A percentile compares a stretch with the other conserved stretches of the same genome.
phyloP scores from a whole-genome alignment of 2,797 vertebrate species.

The Pogoniulus pusillus region DNA sequence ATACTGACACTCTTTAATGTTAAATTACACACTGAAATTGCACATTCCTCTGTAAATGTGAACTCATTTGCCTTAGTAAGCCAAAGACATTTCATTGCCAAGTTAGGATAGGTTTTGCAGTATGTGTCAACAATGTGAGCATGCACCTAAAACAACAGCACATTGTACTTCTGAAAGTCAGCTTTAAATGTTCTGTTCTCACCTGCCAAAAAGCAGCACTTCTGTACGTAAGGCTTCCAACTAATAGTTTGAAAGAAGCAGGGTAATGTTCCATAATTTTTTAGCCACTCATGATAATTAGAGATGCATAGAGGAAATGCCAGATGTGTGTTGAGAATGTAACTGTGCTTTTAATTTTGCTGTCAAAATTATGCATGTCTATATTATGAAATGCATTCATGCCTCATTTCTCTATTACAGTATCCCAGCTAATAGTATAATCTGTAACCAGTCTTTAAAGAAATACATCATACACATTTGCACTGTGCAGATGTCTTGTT shows the following conservation, averaged over 20 bases:
- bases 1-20: not conserved
- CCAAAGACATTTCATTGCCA: slow-evolving; percentile 6
- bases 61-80: not conserved
- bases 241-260: not conserved
- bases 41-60: not conserved
- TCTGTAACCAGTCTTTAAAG: slow-evolving; percentile 26
- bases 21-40: not conserved
- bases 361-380: slow-evolving; percentile 17
- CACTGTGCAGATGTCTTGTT: not conserved
- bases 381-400: not conserved
- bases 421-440: slow-evolving; percentile 4
- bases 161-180: not conserved
- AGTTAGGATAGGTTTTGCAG: slow-evolving; percentile 21
- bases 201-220: not conserved
- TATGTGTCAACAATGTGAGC: not conserved
- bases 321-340: not conserved
- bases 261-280: slow-evolving; percentile 3
- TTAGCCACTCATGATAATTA: not conserved
- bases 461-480: not conserved
- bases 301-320: not conserved
- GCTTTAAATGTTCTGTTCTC: not conserved
- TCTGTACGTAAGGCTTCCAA: not conserved
- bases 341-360: not conserved
- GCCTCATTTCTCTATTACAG: slow-evolving; percentile 27
- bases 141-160: not conserved